These are phyloP conservation scores for Calameuta filiformis DNA, from an alignment of 2,888 invertebrate genomes.

Conservation along the genomic window DNA sequence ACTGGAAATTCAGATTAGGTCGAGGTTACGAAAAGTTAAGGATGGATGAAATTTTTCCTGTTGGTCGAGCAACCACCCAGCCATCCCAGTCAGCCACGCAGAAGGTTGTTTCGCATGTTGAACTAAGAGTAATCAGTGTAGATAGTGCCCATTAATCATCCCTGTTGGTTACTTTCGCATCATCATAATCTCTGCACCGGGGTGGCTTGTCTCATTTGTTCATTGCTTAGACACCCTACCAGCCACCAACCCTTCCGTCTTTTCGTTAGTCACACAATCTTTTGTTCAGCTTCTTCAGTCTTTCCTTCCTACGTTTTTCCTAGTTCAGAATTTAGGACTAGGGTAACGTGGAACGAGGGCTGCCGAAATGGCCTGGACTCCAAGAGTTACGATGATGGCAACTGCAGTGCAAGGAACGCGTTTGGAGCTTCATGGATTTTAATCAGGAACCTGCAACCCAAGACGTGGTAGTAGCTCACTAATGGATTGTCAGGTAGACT, in stretches of 20 bases:
- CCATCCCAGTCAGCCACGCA: background rate
- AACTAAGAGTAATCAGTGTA: slow-evolving; percentile 30
- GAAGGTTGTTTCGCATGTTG: background rate
- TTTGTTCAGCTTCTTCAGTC: background rate
- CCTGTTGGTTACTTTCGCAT: slow-evolving; percentile 44
- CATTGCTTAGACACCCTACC: background rate
- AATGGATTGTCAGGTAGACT: slow-evolving; percentile 54
- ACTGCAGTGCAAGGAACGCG: background rate
- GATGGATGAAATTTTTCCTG: slow-evolving; percentile 12
- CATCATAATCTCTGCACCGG: slow-evolving; percentile 44
- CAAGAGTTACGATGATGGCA: background rate
- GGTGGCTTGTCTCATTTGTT: background rate
- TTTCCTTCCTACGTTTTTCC: background rate
- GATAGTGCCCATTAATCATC: slow-evolving; percentile 52
- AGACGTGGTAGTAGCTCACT: slow-evolving; percentile 26
- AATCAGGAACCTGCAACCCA: slow-evolving; percentile 46
- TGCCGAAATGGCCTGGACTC: background rate
- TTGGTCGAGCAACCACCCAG: background rate
- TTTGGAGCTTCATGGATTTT: slow-evolving; percentile 44
- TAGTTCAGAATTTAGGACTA: background rate
- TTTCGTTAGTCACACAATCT: background rate
- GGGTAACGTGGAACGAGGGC: background rate
- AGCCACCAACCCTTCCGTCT: background rate
- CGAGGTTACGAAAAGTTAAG: background rate
- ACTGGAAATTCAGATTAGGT: background rate